phyloP scores from a whole-genome alignment of 1,140 invertebrate species.

The Zaprionus inermis region DNA sequence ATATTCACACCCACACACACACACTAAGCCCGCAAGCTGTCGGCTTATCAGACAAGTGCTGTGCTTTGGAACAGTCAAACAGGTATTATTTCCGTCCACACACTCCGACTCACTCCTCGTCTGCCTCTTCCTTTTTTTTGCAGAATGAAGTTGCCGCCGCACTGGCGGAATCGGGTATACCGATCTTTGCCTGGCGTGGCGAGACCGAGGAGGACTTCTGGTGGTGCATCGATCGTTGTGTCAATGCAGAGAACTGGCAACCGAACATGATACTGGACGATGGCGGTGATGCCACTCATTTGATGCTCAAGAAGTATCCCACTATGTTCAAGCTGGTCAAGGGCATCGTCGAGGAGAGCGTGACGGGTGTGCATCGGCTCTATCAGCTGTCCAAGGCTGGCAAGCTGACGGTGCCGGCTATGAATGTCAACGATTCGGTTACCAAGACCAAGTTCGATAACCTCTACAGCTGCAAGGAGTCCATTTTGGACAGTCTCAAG shows the following conservation, averaged over 20 bases:
- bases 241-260: constrained; percentile 96
- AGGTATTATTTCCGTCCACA: constrained; percentile 5
- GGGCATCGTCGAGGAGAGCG: constrained; percentile 99
- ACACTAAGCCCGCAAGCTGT: constrained; percentile 30
- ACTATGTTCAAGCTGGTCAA: constrained; percentile 98
- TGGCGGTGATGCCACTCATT: constrained; percentile 98
- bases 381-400: constrained; percentile 98
- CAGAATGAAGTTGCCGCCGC: constrained; percentile 99
- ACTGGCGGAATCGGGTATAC: constrained; percentile 94
- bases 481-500: constrained; percentile 83
- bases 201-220: constrained; percentile 99
- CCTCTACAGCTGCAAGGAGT: constrained; percentile 85
- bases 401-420: constrained; percentile 97
- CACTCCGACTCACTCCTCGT: background rate
- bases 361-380: constrained; percentile 97
- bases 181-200: constrained; percentile 97
- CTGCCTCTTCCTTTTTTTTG: constrained; percentile 7
- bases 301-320: constrained; percentile 98
- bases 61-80: constrained; percentile 21
- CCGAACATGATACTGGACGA: constrained; percentile 99
- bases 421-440: constrained; percentile 99
- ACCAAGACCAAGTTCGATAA: constrained; percentile 99
- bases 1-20: background rate
- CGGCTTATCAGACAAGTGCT: constrained; percentile 43
- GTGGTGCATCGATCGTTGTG: constrained; percentile 99